Evolutionary conservation across 1,140 invertebrate species (phyloP).

Genomic region (Aradophagus sp.): DNA sequence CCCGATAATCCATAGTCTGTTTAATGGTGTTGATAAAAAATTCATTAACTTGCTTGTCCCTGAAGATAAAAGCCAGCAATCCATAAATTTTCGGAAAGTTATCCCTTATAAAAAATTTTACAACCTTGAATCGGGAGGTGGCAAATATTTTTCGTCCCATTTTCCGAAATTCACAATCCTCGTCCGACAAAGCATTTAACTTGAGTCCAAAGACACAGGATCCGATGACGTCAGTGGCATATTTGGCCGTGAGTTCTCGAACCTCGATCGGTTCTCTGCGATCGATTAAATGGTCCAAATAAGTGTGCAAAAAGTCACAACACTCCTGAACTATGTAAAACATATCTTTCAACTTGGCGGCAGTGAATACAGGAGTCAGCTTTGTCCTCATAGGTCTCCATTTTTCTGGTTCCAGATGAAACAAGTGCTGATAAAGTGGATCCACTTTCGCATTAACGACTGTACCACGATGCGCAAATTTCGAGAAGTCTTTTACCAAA

Average conservation of each 20-base stretch:
- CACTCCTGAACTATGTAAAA: slow-evolving; percentile 64
- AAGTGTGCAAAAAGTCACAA: slow-evolving; percentile 54
- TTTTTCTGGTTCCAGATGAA: slow-evolving; percentile 53
- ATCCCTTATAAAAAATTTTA: slow-evolving; percentile 54
- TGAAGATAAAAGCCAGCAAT: neutral
- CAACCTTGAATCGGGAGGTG: slow-evolving; percentile 46
- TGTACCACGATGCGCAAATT: slow-evolving; percentile 28
- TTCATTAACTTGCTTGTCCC: slow-evolving; percentile 60
- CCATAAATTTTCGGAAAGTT: slow-evolving; percentile 46
- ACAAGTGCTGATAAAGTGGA: slow-evolving; percentile 71
- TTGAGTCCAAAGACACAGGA: slow-evolving; percentile 77
- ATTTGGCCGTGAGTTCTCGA: slow-evolving; percentile 67
- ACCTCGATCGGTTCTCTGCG: slow-evolving; percentile 47
- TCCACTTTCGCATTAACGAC: slow-evolving; percentile 72
- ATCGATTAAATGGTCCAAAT: slow-evolving; percentile 43
- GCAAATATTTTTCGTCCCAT: slow-evolving; percentile 67
- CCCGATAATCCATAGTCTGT: slow-evolving; percentile 73
- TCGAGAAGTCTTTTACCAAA: slow-evolving; percentile 50
- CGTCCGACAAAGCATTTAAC: slow-evolving; percentile 72
- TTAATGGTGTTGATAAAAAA: slow-evolving; percentile 73
- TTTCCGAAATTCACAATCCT: slow-evolving; percentile 73
- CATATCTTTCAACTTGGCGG: slow-evolving; percentile 70
- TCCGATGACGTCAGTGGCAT: slow-evolving; percentile 76
- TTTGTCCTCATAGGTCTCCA: slow-evolving; percentile 70
- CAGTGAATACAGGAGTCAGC: slow-evolving; percentile 52